Base-by-base conservation (phyloP, 2,888 invertebrate genomes). In the Cantharis rustica region DNA sequence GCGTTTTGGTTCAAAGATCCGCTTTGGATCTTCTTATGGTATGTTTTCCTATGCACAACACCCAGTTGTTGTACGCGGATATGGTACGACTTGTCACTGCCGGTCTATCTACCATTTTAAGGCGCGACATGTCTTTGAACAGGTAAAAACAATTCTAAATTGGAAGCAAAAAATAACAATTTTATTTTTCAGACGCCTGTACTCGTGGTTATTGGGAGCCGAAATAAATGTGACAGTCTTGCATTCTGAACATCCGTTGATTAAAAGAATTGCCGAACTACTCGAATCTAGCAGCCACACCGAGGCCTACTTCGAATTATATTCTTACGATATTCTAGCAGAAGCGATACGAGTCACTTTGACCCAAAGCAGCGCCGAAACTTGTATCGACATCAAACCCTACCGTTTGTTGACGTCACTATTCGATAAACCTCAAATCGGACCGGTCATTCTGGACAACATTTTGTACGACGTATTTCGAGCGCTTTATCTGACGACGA, bases 51-150 rank as follows among this genome's bases (percentile, higher is more conserved):
- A 93, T 96, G 90, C 95, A 95, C 84, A 94, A 94, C 84, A 93
- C 92, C 77, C 94, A 95, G 84, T 89, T 94, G 69, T 88, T 90
- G 13, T 90, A 91, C 81, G 89, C 91, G 10, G 95, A 96, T 85
- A 91, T 95, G 90, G 92, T 93, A 69, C 90, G 91, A 73, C 88
- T 95, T 79, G 92, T 95, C 9, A 94, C 93, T 20, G 93, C 95
- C 75, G 93, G 94, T 23, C 88, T 96, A 71, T 90, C 91, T 62
- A 93, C 93, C 7, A 93, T 97, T 79, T 88, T 97, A 69, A 89
- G 96, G 64, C 89, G 97, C 78, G 97, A 97, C 86, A 96, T 96
- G 95, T 96, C 96, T 26, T 90, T 97, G 13, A 97, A 97, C 87
- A 91, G 95, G 92, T 91, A 86, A 77, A 75, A 62, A 20, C 47